Percentiles rank a stretch among this genome's conserved stretches.
phyloP scores from a whole-genome alignment of 2,888 invertebrate species.

The Drosophila vallismaia region DNA sequence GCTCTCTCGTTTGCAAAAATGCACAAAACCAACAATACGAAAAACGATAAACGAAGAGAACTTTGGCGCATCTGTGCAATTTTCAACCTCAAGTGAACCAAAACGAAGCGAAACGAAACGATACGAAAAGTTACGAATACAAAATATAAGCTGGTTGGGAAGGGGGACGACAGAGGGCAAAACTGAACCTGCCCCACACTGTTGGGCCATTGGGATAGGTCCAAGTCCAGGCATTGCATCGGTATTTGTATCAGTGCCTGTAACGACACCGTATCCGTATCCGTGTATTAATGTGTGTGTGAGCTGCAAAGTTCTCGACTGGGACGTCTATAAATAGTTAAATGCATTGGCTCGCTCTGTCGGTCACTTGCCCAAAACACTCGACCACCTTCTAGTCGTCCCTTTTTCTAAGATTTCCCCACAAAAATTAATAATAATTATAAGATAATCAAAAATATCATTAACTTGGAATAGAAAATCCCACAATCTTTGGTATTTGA shows the following conservation, averaged over 20 bases:
- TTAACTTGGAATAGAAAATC: too few species aligned
- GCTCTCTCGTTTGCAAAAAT: slow-evolving; percentile 29
- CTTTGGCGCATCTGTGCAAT: slow-evolving; percentile 45
- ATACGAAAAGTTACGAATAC: slow-evolving; percentile 3
- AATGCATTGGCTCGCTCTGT: slow-evolving; percentile 62
- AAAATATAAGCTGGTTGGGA: slow-evolving; percentile 1
- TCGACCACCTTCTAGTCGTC: neutral
- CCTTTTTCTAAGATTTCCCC: neutral
- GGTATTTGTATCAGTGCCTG: neutral
- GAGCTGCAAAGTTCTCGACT: slow-evolving; percentile 32
- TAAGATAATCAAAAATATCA: neutral
- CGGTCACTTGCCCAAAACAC: slow-evolving; percentile 55
- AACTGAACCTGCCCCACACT: slow-evolving; percentile 64
- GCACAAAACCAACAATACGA: slow-evolving; percentile 35
- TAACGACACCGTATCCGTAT: neutral
- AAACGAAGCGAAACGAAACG: slow-evolving; percentile 10
- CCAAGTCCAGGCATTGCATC: slow-evolving; percentile 10
- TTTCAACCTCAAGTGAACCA: slow-evolving; percentile 39
- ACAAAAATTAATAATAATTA: neutral
- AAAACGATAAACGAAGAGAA: slow-evolving; percentile 47
- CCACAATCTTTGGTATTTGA: too few species aligned
- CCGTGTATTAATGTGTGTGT: slow-evolving; percentile 12
- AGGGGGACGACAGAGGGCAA: slow-evolving; percentile 7
- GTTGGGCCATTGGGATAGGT: slow-evolving; percentile 67
- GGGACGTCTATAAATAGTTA: slow-evolving; percentile 64